phyloP scores from a whole-genome alignment of 2,797 vertebrate species.

The Nyctalus aviator region DNA sequence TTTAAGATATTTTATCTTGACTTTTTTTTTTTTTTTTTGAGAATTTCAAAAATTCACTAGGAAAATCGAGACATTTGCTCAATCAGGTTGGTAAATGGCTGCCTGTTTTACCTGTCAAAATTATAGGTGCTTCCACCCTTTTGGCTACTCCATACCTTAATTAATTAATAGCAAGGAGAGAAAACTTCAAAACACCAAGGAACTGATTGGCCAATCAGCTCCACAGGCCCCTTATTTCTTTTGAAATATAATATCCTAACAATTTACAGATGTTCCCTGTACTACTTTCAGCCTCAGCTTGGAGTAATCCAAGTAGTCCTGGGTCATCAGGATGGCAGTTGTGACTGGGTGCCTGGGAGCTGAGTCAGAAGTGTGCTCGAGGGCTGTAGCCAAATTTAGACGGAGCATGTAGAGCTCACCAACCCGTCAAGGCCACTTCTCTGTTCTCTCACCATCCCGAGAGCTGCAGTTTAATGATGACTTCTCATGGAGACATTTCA shows the following conservation, averaged over 20 bases:
- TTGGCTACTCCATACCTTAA: background rate
- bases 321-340: background rate
- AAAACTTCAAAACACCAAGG: background rate
- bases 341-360: background rate
- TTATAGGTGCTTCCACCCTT: background rate
- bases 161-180: slow-evolving; percentile 24
- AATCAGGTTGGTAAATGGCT: background rate
- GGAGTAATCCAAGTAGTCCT: background rate
- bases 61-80: background rate
- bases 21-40: background rate
- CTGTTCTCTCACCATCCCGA: background rate
- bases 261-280: slow-evolving; percentile 27
- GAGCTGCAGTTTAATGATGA: background rate
- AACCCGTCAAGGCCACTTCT: background rate
- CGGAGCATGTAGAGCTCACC: background rate
- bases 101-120: background rate
- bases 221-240: background rate
- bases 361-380: background rate
- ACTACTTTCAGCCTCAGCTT: background rate
- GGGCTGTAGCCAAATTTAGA: background rate
- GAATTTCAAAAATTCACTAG: background rate
- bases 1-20: background rate
- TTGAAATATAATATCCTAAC: slow-evolving; percentile 55
- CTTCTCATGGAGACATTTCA: background rate
- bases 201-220: background rate